phyloP scores from a whole-genome alignment of 2,797 vertebrate species.

The Hypotaenidia philippensis region DNA sequence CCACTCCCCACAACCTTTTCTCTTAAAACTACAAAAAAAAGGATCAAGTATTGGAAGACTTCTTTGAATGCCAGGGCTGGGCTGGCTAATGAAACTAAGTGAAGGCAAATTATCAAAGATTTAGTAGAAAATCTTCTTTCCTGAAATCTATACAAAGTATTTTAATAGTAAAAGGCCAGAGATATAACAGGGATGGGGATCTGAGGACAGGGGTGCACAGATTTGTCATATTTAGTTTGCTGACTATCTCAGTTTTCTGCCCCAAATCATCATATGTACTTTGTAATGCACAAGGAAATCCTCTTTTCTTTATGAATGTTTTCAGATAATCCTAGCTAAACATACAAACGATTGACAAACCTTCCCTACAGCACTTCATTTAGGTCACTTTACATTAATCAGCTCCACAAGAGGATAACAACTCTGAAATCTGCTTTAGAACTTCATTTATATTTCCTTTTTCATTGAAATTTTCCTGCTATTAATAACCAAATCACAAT shows the following conservation, averaged over 20 bases:
- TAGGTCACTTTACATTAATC: conserved; percentile 18
- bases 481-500: neutral
- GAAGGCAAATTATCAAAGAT: neutral
- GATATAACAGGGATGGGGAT: accelerated
- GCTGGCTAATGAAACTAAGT: neutral
- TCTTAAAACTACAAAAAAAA: neutral
- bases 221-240: neutral
- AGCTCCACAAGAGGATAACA: neutral
- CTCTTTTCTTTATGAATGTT: neutral
- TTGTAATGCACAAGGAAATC: conserved; percentile 24
- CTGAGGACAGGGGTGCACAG: neutral
- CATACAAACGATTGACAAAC: neutral
- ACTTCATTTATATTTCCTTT: neutral
- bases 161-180: neutral
- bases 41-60: neutral
- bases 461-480: neutral
- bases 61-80: neutral
- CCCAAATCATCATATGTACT: neutral
- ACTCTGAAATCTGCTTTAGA: conserved; percentile 1
- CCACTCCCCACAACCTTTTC: neutral
- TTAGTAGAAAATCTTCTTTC: neutral
- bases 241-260: neutral
- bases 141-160: neutral
- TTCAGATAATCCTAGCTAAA: conserved; percentile 30
- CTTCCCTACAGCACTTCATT: neutral